These are phyloP conservation scores for Halcyon chelicuti DNA, from an alignment of 2,797 vertebrate species.

Conservation along the genomic window DNA sequence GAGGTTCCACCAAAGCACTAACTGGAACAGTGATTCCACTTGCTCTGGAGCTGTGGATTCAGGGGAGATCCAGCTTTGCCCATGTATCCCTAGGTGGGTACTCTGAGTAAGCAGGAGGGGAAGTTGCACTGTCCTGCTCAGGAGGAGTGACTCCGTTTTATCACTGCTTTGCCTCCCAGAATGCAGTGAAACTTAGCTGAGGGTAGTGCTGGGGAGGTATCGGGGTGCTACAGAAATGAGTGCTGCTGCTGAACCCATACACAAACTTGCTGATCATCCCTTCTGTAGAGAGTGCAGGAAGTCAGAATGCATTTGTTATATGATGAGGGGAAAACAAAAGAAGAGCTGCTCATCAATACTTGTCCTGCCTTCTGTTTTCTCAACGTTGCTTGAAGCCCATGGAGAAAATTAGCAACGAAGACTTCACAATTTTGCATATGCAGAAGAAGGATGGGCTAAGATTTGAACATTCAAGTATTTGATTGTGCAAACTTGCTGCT, in stretches of 20 bases:
- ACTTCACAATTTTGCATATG: background rate
- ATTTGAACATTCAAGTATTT: background rate
- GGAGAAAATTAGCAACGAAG: background rate
- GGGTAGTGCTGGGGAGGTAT: background rate
- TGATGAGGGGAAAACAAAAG: background rate
- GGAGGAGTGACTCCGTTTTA: background rate
- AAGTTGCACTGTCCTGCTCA: background rate
- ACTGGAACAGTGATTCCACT: background rate
- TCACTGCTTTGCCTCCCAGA: background rate
- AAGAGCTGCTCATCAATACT: background rate
- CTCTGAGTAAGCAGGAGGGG: no score
- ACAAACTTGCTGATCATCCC: background rate
- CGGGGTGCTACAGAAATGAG: background rate
- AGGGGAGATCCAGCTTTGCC: background rate
- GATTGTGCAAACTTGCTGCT: background rate
- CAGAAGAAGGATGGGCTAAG: background rate
- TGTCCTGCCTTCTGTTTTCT: background rate
- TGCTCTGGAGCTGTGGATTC: background rate
- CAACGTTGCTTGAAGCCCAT: background rate
- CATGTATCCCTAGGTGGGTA: fast-evolving
- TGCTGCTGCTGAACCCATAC: fast-evolving
- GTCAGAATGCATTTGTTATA: background rate
- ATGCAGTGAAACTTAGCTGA: background rate
- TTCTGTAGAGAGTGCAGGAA: background rate
- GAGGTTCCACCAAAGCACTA: background rate